phyloP scores from a whole-genome alignment of 2,888 invertebrate genomes.

The Bombylius discolor region DNA sequence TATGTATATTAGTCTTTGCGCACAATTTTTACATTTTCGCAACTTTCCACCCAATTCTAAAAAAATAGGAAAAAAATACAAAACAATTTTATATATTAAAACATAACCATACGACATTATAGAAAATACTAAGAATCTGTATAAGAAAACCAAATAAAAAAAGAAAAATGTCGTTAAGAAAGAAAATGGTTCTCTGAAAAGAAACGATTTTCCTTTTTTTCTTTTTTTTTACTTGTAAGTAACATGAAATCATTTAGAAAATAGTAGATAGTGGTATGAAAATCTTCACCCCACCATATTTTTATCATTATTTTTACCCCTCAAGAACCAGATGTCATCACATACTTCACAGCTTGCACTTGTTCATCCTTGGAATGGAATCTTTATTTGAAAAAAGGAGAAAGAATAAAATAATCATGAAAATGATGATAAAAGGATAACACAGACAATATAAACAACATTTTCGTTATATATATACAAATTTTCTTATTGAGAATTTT shows the following conservation, averaged over 20 bases:
- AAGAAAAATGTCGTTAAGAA: background rate
- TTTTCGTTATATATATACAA: too few species aligned
- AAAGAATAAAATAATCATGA: too few species aligned
- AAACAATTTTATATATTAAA: background rate
- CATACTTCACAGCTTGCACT: constrained; percentile 3
- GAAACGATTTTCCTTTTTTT: too few species aligned
- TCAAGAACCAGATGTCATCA: constrained; percentile 12
- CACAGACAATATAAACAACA: too few species aligned
- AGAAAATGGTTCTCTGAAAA: background rate
- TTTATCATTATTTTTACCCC: background rate
- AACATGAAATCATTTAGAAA: background rate
- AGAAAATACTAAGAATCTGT: background rate
- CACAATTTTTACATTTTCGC: constrained; percentile 12
- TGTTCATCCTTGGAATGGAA: background rate
- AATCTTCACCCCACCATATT: background rate
- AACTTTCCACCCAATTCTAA: constrained; percentile 10
- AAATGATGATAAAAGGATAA: too few species aligned
- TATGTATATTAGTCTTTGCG: constrained; percentile 4
- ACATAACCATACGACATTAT: too few species aligned
- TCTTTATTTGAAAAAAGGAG: background rate
- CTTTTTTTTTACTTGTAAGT: background rate
- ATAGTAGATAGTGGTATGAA: background rate
- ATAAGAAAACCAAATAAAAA: background rate
- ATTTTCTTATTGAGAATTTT: too few species aligned
- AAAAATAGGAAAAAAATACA: background rate